phyloP scores from a whole-genome alignment of 2,888 invertebrate species.

The Dasysyrphus tricinctus region DNA sequence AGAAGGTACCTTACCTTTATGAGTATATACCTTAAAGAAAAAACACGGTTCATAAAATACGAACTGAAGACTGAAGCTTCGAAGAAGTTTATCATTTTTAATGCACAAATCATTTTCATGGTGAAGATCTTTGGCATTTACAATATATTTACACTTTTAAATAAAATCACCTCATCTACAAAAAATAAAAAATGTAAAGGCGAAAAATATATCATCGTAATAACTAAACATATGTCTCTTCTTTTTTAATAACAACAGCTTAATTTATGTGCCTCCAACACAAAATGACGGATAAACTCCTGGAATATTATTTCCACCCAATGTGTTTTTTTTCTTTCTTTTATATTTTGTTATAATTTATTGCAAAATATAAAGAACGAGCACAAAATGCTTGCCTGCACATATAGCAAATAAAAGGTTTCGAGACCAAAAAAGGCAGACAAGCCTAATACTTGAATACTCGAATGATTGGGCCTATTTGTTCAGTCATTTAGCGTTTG shows the following conservation, averaged over 20 bases:
- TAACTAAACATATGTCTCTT: slow-evolving; percentile 53
- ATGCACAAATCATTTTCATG: not conserved
- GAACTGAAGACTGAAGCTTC: not conserved
- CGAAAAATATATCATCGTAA: slow-evolving; percentile 27
- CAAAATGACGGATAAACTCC: slow-evolving; percentile 57
- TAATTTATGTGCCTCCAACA: slow-evolving; percentile 50
- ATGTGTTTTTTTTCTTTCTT: not conserved
- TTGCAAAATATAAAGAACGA: slow-evolving; percentile 24
- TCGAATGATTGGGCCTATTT: slow-evolving; percentile 42
- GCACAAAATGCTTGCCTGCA: not conserved
- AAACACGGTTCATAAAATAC: not conserved
- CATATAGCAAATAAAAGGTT: not conserved
- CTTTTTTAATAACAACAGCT: slow-evolving; percentile 55
- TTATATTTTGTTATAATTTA: slow-evolving; percentile 19
- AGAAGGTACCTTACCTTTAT: not conserved
- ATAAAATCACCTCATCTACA: slow-evolving; percentile 21
- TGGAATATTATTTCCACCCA: slow-evolving; percentile 25
- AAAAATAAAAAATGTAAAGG: not conserved
- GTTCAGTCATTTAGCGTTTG: slow-evolving; percentile 25
- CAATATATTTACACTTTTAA: slow-evolving; percentile 11
- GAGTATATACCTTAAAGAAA: no score
- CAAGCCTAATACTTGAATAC: slow-evolving; percentile 55
- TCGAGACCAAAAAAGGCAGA: slow-evolving; percentile 34
- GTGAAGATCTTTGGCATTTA: not conserved
- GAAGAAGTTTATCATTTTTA: not conserved